Evolutionary conservation across 2,797 vertebrate species (phyloP), one percentile per base, ranked within the genome.

Genomic region (Falco berigora): DNA sequence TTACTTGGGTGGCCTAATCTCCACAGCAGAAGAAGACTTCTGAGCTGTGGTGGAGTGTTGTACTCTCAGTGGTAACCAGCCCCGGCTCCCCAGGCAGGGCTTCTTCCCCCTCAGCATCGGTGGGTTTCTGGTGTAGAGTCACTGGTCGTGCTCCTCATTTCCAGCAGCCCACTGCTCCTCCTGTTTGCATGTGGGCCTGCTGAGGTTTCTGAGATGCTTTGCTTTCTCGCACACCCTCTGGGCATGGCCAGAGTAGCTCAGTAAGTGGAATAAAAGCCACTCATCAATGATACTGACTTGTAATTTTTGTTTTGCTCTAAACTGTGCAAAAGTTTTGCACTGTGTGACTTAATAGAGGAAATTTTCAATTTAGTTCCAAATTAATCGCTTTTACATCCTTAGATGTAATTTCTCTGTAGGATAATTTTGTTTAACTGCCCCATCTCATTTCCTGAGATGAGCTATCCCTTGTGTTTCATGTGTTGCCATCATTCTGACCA

Each of bases 81-180:
- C 21, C 18, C 50, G 32, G 50, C 50, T 71, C 36, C 36, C 50
- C 68, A 14, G 34, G 28, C 59, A 27, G 14, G 67, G 49, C n/a
- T 14, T 46, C 22, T 66, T 25, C 14, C 14, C 42, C 14, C 42
- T 44, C 34, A 21, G 40, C 2, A 4, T 6, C 25, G 58, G 18
- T n/a, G 27, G 59, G 5, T 12, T 73, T n/a, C 42, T 58, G 53
- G 13, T 50, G 17, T 1, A 7, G 62, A 34, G 53, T 32, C 30
- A 21, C 30, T 0, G 2, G 27, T 24, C 5, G 1, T 10, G 23
- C 36, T 27, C 27, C 19, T 2, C 8, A 5, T 67, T 46, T 81
- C 53, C 50, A 50, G 61, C 59, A 50, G 44, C 42, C 27, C 19
- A 3, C 28, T 46, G 23, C 4, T 23, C 25, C 55, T 67, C 28